Conservation (phyloP, 2,888 invertebrate genomes). For the Dermolepida albohirtum region DNA sequence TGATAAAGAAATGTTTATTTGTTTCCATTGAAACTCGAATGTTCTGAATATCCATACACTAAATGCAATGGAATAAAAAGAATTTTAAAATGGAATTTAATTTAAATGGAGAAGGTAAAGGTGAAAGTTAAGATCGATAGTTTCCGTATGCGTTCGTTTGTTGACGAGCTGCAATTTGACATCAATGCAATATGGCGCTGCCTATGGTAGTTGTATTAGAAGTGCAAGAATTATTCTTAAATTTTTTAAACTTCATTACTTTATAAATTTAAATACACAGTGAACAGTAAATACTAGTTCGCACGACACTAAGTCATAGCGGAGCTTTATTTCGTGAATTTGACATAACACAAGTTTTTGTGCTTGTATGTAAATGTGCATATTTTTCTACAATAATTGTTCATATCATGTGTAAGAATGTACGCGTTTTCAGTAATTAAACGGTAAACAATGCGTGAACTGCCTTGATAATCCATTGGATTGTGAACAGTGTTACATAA, state of each 20-base stretch:
- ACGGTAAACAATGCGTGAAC: constrained; percentile 39
- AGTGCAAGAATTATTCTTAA: constrained; percentile 51
- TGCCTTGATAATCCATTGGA: constrained; percentile 33
- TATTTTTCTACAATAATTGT: constrained; percentile 10
- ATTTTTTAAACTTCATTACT: constrained; percentile 5
- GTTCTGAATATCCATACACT: neutral
- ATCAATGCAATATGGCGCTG: constrained; percentile 58
- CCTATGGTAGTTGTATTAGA: constrained; percentile 55
- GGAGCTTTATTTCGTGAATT: neutral
- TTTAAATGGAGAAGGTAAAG: constrained; percentile 13
- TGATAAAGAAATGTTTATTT: neutral
- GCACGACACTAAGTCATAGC: neutral
- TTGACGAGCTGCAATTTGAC: constrained; percentile 50
- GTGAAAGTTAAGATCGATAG: constrained; percentile 33
- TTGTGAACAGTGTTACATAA: constrained; percentile 20
- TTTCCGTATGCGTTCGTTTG: constrained; percentile 36
- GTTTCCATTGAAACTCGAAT: neutral
- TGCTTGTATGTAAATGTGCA: constrained; percentile 20
- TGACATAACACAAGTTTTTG: neutral
- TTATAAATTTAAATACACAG: constrained; percentile 6
- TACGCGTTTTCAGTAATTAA: constrained; percentile 33
- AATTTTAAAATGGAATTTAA: constrained; percentile 42
- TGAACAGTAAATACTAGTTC: neutral
- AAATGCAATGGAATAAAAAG: too few relatives aligned
- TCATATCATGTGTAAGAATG: constrained; percentile 32